Percentiles rank a stretch among this genome's conserved stretches.
phyloP scores from a whole-genome alignment of 2,888 invertebrate genomes.

The Caenorhabditis plicata region DNA sequence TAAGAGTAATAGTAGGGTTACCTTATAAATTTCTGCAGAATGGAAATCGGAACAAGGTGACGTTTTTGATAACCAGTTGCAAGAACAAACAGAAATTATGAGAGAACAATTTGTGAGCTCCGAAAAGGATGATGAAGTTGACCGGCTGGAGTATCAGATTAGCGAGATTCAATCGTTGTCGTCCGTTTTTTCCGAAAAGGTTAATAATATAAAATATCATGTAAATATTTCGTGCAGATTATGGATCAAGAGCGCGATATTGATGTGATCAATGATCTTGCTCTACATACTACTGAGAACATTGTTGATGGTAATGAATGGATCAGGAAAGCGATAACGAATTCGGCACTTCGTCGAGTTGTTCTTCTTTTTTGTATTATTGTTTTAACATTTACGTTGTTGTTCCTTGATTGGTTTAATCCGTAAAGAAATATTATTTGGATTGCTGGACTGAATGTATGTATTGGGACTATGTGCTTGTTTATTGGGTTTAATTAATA shows the following conservation, averaged over 20 bases:
- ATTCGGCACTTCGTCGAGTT: slow-evolving; percentile 90
- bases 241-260: slow-evolving; percentile 80
- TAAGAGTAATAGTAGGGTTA: slow-evolving; percentile 3
- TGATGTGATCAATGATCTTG: slow-evolving; percentile 83
- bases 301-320: slow-evolving; percentile 94
- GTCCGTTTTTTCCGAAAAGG: slow-evolving; percentile 91
- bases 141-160: slow-evolving; percentile 75
- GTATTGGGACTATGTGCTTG: no score
- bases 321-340: slow-evolving; percentile 90
- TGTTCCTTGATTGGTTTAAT: slow-evolving; percentile 99
- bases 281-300: slow-evolving; percentile 89
- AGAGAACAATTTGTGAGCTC: slow-evolving; percentile 15
- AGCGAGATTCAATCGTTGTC: slow-evolving; percentile 92
- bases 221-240: slow-evolving; percentile 34
- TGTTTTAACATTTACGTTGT: slow-evolving; percentile 89
- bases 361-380: slow-evolving; percentile 91
- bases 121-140: slow-evolving; percentile 44
- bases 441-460: no score
- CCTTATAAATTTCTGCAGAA: not conserved
- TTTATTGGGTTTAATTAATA: no score
- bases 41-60: slow-evolving; percentile 18
- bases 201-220: slow-evolving; percentile 66
- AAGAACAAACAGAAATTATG: slow-evolving; percentile 13
- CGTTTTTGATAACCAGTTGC: slow-evolving; percentile 12
- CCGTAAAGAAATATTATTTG: slow-evolving; percentile 1